phyloP scores from a whole-genome alignment of 2,888 invertebrate genomes.

The Amorpha juglandis region DNA sequence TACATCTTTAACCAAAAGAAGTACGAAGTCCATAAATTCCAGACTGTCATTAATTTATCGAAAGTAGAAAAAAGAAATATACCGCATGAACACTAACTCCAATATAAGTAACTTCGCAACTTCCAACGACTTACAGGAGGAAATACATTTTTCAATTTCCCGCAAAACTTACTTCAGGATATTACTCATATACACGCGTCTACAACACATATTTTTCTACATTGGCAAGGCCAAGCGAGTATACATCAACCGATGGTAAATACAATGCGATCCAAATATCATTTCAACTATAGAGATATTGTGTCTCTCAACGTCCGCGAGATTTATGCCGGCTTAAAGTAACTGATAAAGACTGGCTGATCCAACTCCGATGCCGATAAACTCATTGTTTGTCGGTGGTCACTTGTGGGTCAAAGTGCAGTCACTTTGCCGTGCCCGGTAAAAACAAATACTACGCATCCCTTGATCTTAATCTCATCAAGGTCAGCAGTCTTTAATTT shows the following conservation, averaged over 20 bases:
- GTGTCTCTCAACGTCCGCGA: no score
- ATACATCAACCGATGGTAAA: no score
- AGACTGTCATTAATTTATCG: neutral
- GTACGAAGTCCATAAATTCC: conserved; percentile 1
- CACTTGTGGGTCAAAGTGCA: no score
- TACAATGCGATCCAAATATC: no score
- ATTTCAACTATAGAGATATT: no score
- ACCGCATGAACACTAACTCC: conserved; percentile 8
- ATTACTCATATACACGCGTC: neutral
- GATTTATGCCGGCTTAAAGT: no score
- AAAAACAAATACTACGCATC: neutral
- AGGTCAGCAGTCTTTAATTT: neutral
- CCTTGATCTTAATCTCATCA: neutral
- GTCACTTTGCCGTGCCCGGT: no score
- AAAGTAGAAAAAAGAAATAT: neutral
- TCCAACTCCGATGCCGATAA: no score
- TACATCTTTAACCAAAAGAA: neutral
- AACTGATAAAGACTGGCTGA: no score
- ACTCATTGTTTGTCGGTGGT: no score
- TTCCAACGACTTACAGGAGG: neutral
- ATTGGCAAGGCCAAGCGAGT: no score
- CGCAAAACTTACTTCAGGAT: conserved; percentile 1
- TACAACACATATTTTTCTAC: neutral
- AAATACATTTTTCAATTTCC: conserved; percentile 8
- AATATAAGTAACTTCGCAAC: conserved; percentile 2